phyloP scores from a whole-genome alignment of 2,797 vertebrate species.

The Gallirallus australis region DNA sequence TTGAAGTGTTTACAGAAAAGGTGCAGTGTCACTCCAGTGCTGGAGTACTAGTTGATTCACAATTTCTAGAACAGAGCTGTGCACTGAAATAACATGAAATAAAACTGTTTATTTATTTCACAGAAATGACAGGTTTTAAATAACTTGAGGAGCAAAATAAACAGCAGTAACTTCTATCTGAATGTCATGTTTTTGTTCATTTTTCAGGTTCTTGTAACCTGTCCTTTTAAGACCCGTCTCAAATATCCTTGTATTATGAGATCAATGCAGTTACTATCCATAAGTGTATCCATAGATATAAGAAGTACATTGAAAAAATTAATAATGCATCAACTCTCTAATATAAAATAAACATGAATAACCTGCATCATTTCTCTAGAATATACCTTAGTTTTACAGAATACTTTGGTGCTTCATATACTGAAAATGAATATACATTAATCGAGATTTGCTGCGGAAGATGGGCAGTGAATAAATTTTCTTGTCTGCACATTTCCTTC shows the following conservation, averaged over 20 bases:
- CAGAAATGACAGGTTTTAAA: slow-evolving; percentile 10
- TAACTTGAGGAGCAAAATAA: slow-evolving; percentile 18
- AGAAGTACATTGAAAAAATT: not conserved
- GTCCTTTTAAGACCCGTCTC: not conserved
- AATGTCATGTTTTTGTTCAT: not conserved
- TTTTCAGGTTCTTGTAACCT: slow-evolving; percentile 6
- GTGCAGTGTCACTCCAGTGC: not conserved
- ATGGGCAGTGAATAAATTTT: not conserved
- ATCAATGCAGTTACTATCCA: not conserved
- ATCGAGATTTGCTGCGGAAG: not conserved
- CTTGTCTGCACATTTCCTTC: not conserved
- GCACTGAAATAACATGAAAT: not conserved
- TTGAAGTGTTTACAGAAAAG: not conserved
- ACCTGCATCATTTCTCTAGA: not conserved
- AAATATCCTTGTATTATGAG: not conserved
- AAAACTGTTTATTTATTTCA: slow-evolving; percentile 37
- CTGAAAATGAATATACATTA: not conserved
- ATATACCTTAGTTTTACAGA: not conserved
- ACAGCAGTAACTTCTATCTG: not conserved
- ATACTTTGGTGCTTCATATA: not conserved
- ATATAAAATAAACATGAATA: not conserved
- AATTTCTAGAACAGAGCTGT: not conserved
- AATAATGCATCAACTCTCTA: not conserved
- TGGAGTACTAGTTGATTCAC: not conserved
- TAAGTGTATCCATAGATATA: not conserved